Conservation (phyloP, 2,113 vertebrate genomes). For the Philantomba maxwellii region DNA sequence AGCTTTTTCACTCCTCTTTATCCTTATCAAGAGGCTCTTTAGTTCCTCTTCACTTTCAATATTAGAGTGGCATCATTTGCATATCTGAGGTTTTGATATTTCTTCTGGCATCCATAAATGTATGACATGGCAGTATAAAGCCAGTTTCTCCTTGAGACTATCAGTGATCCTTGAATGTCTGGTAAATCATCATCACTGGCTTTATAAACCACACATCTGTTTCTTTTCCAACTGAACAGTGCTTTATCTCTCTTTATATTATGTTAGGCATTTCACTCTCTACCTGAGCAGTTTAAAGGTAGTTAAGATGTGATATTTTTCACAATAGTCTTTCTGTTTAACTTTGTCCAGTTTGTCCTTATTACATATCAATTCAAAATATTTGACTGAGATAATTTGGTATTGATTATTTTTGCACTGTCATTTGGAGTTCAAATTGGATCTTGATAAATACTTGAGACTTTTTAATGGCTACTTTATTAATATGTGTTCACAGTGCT, state of each 20-base stretch:
- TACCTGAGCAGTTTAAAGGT: neutral
- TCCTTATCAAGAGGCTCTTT: neutral
- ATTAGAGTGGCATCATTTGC: neutral
- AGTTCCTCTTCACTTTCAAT: neutral
- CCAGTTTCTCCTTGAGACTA: neutral
- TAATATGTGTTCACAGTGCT: neutral
- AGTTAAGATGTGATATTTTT: neutral
- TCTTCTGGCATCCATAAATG: neutral
- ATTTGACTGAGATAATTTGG: conserved; percentile 26
- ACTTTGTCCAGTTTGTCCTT: conserved; percentile 26
- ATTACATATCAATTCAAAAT: neutral
- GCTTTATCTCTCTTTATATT: neutral
- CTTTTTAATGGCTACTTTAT: neutral
- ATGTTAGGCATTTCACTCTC: neutral
- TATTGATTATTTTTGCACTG: conserved; percentile 41
- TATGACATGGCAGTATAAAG: neutral
- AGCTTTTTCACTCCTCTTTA: neutral
- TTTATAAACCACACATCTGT: neutral
- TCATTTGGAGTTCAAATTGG: conserved; percentile 13
- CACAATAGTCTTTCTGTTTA: conserved; percentile 23
- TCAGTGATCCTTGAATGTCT: neutral
- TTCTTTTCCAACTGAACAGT: neutral
- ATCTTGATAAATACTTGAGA: neutral
- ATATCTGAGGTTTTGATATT: neutral
- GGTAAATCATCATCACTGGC: neutral